Percentiles rank a stretch among this genome's conserved stretches.
phyloP scores from a whole-genome alignment of 2,888 invertebrate genomes.

The Eupithecia subfuscata region DNA sequence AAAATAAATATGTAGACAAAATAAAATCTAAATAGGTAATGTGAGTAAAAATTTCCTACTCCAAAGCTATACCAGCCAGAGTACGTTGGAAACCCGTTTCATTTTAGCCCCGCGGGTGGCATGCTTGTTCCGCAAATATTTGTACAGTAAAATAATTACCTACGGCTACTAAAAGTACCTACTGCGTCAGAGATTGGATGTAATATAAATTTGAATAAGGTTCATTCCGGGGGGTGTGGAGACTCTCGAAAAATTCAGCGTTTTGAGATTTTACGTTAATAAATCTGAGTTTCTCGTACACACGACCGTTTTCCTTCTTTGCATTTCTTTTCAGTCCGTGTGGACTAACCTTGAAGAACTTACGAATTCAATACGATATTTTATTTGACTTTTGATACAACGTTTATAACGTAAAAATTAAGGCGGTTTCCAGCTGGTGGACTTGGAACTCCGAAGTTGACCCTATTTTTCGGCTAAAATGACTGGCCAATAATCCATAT shows the following conservation, averaged over 20 bases:
- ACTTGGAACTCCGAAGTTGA: no score
- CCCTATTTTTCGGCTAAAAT: no score
- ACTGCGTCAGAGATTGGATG: conserved; percentile 19
- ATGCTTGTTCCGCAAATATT: conserved; percentile 29
- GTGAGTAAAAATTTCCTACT: conserved; percentile 16
- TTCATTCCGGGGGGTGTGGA: not conserved
- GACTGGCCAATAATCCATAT: no score
- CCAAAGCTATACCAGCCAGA: conserved; percentile 50
- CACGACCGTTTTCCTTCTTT: not conserved
- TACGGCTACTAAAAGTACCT: conserved; percentile 16
- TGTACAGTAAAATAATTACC: conserved; percentile 32
- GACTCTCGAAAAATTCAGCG: not conserved
- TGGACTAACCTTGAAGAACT: no score
- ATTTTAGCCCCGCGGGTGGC: conserved; percentile 46
- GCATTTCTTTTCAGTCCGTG: not conserved
- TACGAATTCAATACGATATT: no score
- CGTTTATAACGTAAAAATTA: no score
- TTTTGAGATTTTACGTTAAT: not conserved
- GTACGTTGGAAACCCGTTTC: conserved; percentile 53
- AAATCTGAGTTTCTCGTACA: not conserved
- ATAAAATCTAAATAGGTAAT: not conserved
- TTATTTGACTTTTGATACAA: no score
- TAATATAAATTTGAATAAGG: conserved; percentile 26
- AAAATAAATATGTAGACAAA: not conserved
- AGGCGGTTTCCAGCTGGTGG: no score